These are phyloP conservation scores for Diacarnus erythraeanus DNA, from an alignment of 37 sponge, comb jelly and placozoan species.

Conservation along the genomic window DNA sequence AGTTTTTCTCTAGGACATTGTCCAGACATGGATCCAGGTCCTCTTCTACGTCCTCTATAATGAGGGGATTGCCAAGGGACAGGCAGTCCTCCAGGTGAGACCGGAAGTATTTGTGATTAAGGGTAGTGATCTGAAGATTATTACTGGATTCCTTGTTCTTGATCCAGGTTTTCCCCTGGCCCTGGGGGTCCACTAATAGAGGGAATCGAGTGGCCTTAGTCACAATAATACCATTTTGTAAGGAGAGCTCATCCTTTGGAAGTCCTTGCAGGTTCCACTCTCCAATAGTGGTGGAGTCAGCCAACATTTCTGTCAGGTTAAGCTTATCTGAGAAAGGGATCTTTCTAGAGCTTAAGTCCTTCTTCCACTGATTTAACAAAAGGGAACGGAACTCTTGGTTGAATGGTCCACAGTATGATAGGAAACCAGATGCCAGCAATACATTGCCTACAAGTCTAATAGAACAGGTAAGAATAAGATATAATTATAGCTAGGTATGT, in stretches of 20 bases:
- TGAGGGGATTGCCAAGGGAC: slow-evolving; percentile 89
- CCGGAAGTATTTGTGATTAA: slow-evolving; percentile 98
- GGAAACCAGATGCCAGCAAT: slow-evolving; percentile 93
- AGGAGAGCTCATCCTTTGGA: slow-evolving; percentile 97
- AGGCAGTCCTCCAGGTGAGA: slow-evolving; percentile 94
- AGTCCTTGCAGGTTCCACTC: slow-evolving; percentile 99
- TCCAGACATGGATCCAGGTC: slow-evolving; percentile 98
- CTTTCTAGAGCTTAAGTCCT: slow-evolving; percentile 72
- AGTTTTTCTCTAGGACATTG: slow-evolving; percentile 99
- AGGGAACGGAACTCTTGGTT: slow-evolving; percentile 95
- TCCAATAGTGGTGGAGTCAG: slow-evolving; percentile 79
- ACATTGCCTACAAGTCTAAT: slow-evolving; percentile 93
- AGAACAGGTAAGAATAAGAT: background rate
- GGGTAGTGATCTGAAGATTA: slow-evolving; percentile 77
- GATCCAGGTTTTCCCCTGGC: slow-evolving; percentile 98
- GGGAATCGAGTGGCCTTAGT: slow-evolving; percentile 98
- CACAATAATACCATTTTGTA: slow-evolving; percentile 99
- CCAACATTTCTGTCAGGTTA: slow-evolving; percentile 87
- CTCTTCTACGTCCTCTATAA: slow-evolving; percentile 97
- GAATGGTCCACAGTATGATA: slow-evolving; percentile 99
- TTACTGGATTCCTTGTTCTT: slow-evolving; percentile 82
- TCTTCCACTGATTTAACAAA: slow-evolving; percentile 88
- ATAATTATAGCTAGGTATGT: background rate
- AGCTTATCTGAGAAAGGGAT: slow-evolving; percentile 85
- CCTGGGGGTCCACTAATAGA: slow-evolving; percentile 97